phyloP scores from a whole-genome alignment of 1,140 invertebrate species.

The Argopecten irradians region DNA sequence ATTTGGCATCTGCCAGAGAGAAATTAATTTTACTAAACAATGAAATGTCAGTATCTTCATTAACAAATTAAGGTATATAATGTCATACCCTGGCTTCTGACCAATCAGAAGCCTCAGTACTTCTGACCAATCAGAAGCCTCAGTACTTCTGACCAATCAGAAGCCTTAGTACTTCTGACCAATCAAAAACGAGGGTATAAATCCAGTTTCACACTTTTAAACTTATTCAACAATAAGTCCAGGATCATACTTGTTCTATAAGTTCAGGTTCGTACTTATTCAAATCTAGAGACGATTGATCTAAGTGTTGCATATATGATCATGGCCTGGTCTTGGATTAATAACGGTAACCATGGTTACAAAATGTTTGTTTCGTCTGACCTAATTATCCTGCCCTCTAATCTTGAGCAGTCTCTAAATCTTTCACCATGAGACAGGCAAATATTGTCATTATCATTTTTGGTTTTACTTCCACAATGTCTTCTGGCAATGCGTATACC shows the following conservation, averaged over 20 bases:
- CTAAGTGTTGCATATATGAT: background rate
- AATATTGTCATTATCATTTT: slow-evolving; percentile 99
- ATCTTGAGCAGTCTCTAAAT: slow-evolving; percentile 19
- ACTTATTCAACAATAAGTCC: background rate
- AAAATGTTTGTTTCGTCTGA: background rate
- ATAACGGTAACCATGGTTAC: background rate
- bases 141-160: background rate
- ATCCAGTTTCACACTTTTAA: background rate
- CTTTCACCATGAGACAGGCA: slow-evolving; percentile 92
- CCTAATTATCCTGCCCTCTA: slow-evolving; percentile 14
- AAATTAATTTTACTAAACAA: background rate
- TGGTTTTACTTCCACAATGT: slow-evolving; percentile 97
- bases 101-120: background rate
- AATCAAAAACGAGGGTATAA: background rate
- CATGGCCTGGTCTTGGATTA: background rate
- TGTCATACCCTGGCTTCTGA: too few relatives aligned
- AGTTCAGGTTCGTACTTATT: too few relatives aligned
- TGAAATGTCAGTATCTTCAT: background rate
- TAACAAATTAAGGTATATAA: too few relatives aligned
- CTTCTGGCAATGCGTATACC: slow-evolving; percentile 99
- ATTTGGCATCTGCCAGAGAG: background rate
- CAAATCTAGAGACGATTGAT: background rate
- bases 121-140: background rate
- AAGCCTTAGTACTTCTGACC: background rate
- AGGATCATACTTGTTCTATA: too few relatives aligned